phyloP scores from a whole-genome alignment of 2,888 invertebrate genomes.

The Diadegma fenestrale region DNA sequence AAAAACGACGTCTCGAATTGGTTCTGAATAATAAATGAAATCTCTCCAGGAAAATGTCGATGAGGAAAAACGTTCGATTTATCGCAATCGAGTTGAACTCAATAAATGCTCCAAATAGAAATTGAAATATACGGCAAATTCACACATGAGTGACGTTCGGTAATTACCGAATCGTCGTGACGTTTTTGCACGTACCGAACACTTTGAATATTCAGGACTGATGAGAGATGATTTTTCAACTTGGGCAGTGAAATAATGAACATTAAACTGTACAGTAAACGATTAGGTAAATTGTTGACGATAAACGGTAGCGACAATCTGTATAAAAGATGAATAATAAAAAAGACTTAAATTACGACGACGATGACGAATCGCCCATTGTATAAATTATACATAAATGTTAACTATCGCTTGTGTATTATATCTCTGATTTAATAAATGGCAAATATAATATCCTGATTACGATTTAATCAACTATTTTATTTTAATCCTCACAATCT shows the following conservation, averaged over 20 bases:
- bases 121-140: background rate
- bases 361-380: conserved; percentile 75
- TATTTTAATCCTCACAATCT: background rate
- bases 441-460: conserved; percentile 76
- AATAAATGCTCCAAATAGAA: background rate
- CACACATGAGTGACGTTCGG: background rate
- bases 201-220: background rate
- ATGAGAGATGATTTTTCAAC: conserved; percentile 5
- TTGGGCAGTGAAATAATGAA: conserved; percentile 36
- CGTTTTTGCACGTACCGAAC: background rate
- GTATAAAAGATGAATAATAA: conserved; percentile 74
- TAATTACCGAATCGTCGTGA: background rate
- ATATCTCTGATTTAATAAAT: conserved; percentile 84
- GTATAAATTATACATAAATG: conserved; percentile 85
- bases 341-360: conserved; percentile 5
- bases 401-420: conserved; percentile 84
- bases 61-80: background rate
- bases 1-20: background rate
- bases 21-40: background rate
- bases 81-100: background rate
- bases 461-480: conserved; percentile 20
- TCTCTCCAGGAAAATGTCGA: background rate
- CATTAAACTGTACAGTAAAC: conserved; percentile 81
- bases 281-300: conserved; percentile 71
- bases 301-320: conserved; percentile 77